These are phyloP conservation scores for Micropoecilia bifurca DNA, from an alignment of 2,797 vertebrate genomes.

Conservation along the genomic window DNA sequence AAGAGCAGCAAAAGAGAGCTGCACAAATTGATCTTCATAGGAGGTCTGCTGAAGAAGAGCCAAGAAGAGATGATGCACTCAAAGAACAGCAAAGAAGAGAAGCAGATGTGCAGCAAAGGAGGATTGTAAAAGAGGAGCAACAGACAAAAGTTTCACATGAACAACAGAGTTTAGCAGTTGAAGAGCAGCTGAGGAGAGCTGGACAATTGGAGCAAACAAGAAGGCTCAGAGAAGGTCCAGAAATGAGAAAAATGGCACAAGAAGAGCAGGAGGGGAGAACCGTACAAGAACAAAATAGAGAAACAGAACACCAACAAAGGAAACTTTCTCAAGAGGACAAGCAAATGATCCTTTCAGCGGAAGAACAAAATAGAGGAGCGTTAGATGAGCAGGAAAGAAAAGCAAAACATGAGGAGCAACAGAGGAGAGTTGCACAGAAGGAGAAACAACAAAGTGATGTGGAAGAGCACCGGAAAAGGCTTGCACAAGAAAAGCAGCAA, in stretches of 20 bases:
- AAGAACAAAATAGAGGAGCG: slow-evolving; percentile 10
- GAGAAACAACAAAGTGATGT: slow-evolving; percentile 4
- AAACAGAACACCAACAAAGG: slow-evolving; percentile 15
- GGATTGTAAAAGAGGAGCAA: slow-evolving; percentile 38
- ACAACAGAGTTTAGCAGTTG: not conserved
- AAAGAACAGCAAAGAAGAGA: not conserved
- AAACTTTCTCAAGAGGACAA: not conserved
- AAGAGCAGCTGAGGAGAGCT: slow-evolving; percentile 8
- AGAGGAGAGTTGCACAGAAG: not conserved
- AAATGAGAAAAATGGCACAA: not conserved
- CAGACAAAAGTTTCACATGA: not conserved
- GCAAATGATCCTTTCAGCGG: slow-evolving; percentile 3
- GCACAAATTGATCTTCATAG: not conserved
- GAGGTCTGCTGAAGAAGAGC: not conserved
- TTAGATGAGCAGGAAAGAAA: slow-evolving; percentile 20
- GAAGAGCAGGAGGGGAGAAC: not conserved
- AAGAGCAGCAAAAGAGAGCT: not conserved
- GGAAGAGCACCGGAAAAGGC: slow-evolving; percentile 11
- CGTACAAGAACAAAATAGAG: slow-evolving; percentile 1
- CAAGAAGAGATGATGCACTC: not conserved
- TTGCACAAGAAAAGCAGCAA: slow-evolving; percentile 9
- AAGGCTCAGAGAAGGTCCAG: not conserved
- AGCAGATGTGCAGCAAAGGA: slow-evolving; percentile 22
- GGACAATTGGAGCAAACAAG: slow-evolving; percentile 5
- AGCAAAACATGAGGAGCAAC: slow-evolving; percentile 4